Percentiles rank a stretch among this genome's conserved stretches.
Conservation (phyloP, 2,113 vertebrate species). For the Verasper variegatus region DNA sequence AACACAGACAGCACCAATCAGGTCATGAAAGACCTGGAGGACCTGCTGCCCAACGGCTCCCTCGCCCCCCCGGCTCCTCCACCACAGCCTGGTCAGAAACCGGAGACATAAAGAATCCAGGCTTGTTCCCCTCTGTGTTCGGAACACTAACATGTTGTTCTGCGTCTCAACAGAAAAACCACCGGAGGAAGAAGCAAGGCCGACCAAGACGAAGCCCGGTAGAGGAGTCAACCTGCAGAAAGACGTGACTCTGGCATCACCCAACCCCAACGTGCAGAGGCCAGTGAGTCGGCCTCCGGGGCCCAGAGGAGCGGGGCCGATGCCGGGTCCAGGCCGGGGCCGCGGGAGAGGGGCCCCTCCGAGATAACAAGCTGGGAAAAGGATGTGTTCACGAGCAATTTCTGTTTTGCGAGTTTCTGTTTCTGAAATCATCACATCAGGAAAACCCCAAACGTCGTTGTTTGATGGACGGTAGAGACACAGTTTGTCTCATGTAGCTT, state of each 20-base stretch:
- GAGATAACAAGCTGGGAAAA: constrained; percentile 48
- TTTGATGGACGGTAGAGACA: background rate
- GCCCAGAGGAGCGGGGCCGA: constrained; percentile 54
- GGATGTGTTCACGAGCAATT: background rate
- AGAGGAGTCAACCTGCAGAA: constrained; percentile 73
- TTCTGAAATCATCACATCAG: background rate
- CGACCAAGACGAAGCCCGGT: constrained; percentile 75
- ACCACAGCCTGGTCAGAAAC: constrained; percentile 60
- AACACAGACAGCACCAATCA: constrained; percentile 87
- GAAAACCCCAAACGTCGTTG: no score
- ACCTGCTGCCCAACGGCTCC: constrained; percentile 80
- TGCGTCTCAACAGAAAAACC: constrained; percentile 66
- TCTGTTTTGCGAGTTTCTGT: background rate
- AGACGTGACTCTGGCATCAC: constrained; percentile 69
- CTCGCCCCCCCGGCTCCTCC: constrained; percentile 54
- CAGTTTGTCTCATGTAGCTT: background rate
- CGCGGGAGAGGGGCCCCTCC: constrained; percentile 69
- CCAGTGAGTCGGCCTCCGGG: constrained; percentile 72
- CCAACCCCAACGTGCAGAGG: constrained; percentile 66
- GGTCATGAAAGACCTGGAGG: constrained; percentile 86
- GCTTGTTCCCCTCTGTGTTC: no score
- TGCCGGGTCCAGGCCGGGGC: constrained; percentile 50
- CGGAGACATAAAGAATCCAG: no score
- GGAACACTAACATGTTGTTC: no score
- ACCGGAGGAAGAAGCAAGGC: constrained; percentile 61